Percentiles rank a stretch among this genome's conserved stretches.
Conservation (phyloP, 2,113 vertebrate species). For the Anguilla rostrata region DNA sequence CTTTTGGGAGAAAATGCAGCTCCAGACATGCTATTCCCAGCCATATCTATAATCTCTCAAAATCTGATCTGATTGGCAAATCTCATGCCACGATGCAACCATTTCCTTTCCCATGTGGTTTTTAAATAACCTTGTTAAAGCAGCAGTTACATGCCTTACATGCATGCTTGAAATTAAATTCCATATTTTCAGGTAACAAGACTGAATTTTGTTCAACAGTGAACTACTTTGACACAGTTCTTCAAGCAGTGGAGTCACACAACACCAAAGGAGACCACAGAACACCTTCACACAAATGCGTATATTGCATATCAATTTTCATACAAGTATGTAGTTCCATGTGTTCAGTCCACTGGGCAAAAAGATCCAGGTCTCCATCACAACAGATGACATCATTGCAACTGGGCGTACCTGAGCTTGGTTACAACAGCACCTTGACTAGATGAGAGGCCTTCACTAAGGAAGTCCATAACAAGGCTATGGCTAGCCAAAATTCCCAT, state of each 20-base stretch:
- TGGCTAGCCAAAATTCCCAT: neutral
- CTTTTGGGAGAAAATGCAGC: neutral
- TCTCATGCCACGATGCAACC: neutral
- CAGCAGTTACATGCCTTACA: neutral
- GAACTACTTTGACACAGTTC: neutral
- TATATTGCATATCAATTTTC: neutral
- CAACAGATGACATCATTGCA: neutral
- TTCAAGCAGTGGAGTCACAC: neutral
- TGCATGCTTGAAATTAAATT: neutral
- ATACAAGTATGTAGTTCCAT: neutral
- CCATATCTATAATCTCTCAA: neutral
- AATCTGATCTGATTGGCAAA: neutral
- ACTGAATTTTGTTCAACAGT: too few relatives aligned
- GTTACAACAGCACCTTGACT: neutral
- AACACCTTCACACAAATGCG: too few relatives aligned
- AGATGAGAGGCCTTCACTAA: neutral
- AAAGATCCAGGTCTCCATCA: neutral
- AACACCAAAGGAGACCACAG: too few relatives aligned
- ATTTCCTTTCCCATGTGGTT: neutral
- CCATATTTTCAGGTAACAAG: neutral
- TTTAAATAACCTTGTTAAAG: neutral
- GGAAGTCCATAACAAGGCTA: neutral
- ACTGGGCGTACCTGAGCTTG: neutral
- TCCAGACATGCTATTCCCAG: neutral
- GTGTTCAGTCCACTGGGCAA: neutral